Base-by-base conservation (phyloP, 2,888 invertebrate genomes). In the Philonicus albiceps region DNA sequence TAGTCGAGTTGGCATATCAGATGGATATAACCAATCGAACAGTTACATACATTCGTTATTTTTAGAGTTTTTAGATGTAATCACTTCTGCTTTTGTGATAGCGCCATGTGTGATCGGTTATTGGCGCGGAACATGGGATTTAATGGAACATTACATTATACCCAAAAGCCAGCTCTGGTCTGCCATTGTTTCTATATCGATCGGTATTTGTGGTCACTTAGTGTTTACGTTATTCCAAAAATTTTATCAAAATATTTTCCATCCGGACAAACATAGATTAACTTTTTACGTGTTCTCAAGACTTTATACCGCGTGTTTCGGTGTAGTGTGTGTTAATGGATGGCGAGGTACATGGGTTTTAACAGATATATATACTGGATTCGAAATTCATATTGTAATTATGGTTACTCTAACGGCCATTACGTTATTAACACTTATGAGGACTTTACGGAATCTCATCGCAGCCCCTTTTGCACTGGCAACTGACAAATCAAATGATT, bases 101-200 rank as follows among this genome's bases (percentile, higher is more conserved):
- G 96, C 96, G 1, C 97, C 97, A 13, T 94, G 95, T 86, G 96
- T 97, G 80, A 96, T 97, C 86, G 94, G 95, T 88, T 97, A 97
- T 92, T 97, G 97, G 97, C 94, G 97, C 88, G 96, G 97, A 88
- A 96, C 96, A 76, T 97, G 97, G 97, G 94, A 94, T 75, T 93
- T 97, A 83, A 95, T 96, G 93, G 96, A 95, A 90, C 91, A 94
- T 84, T 95, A 96, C 91, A 93, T 97, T 86, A 94, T 95, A 89
- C 95, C 96, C 0, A 93, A 93, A 0, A 92, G 94, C 87, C 91
- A 92, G 5, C 92, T 94, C 4, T 89, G 93, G 75, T 96, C 96
- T 89, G 95, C 95, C 22, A 92, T 95, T 85, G 93, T 94, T 49
- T 96, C 96, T 89, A 94, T 96, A 86, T 91, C 93, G 2, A 94